phyloP scores from a whole-genome alignment of 1,140 invertebrate genomes.

The Microplitis mediator region DNA sequence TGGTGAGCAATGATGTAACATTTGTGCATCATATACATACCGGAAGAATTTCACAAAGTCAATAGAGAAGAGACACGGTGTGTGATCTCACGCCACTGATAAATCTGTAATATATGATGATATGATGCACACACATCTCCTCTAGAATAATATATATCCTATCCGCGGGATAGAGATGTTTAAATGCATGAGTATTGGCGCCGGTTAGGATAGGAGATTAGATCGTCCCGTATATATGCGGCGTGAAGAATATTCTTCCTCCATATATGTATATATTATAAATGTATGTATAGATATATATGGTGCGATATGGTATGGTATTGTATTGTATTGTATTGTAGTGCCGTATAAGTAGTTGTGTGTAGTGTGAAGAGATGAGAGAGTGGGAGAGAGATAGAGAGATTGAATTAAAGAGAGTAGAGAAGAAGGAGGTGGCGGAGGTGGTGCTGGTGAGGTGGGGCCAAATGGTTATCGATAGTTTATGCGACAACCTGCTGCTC shows the following conservation, averaged over 20 bases:
- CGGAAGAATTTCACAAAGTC: conserved; percentile 1
- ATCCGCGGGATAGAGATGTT: not conserved
- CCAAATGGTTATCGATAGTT: conserved; percentile 14
- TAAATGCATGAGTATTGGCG: not conserved
- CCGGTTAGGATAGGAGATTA: not conserved
- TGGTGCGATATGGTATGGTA: not conserved
- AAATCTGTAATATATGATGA: not conserved
- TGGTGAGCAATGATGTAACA: conserved; percentile 17
- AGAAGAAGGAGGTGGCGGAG: not conserved
- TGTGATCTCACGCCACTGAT: not conserved
- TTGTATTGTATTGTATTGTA: not conserved
- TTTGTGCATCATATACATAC: conserved; percentile 9
- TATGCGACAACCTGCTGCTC: conserved; percentile 34
- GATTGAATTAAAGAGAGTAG: not conserved
- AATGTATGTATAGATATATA: no score
- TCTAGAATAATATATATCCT: no score
- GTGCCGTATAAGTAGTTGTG: no score
- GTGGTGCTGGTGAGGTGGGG: not conserved
- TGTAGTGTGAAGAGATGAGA: conserved; percentile 1
- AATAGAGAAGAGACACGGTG: not conserved
- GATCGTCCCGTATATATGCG: no score
- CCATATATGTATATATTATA: no score
- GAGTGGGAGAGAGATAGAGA: not conserved
- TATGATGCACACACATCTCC: not conserved
- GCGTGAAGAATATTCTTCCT: no score